A percentile compares a stretch with the other conserved stretches of the same genome.
Conservation (phyloP, 2,797 vertebrate species). For the Squalus acanthias region DNA sequence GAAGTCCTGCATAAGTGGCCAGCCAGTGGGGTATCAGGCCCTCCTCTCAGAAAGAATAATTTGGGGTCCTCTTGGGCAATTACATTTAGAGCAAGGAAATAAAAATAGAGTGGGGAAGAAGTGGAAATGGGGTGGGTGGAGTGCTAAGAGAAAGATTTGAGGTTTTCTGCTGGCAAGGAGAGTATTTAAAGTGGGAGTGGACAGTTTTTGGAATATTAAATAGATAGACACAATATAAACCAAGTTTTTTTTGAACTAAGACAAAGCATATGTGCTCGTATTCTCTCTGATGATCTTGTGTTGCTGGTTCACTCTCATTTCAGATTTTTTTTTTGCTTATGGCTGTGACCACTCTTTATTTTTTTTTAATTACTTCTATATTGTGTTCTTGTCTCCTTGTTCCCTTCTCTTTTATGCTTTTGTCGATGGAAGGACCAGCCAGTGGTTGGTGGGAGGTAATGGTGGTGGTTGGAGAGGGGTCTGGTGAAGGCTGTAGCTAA, state of each 20-base stretch:
- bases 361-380: neutral
- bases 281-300: neutral
- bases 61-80: neutral
- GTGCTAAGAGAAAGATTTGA: neutral
- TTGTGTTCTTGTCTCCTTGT: neutral
- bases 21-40: neutral
- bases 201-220: neutral
- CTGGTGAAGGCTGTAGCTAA: neutral
- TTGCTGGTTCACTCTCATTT: neutral
- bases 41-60: neutral
- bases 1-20: neutral
- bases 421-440: neutral
- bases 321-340: neutral
- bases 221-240: neutral
- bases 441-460: neutral
- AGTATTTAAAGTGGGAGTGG: neutral
- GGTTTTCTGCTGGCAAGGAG: neutral
- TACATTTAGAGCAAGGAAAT: neutral
- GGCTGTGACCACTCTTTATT: too few species aligned
- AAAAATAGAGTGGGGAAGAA: neutral
- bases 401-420: neutral
- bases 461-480: neutral
- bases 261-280: neutral
- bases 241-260: neutral
- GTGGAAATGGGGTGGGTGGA: neutral